A percentile compares a stretch with the other conserved stretches of the same genome.
phyloP scores from a whole-genome alignment of 2,888 invertebrate species.

The Coremacera marginata region DNA sequence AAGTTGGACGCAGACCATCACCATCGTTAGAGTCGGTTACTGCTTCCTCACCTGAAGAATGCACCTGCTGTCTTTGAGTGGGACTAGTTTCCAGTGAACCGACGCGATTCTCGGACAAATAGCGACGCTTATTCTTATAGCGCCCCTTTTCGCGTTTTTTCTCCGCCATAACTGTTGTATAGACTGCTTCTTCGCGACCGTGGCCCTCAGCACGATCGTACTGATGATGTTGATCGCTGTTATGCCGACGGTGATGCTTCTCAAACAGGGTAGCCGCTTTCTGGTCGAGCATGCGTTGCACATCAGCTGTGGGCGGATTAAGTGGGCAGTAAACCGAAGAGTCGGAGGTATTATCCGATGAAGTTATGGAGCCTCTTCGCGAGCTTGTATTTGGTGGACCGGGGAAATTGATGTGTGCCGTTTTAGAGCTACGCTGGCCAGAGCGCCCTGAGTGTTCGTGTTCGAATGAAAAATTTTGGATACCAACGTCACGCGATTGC shows the following conservation, averaged over 20 bases:
- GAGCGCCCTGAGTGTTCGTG: conserved; percentile 45
- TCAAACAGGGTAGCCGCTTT: conserved; percentile 65
- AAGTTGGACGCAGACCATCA: conserved; percentile 56
- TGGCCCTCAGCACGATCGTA: conserved; percentile 62
- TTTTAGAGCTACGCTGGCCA: conserved; percentile 35
- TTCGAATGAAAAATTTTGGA: conserved; percentile 66
- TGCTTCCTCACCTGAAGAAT: conserved; percentile 62
- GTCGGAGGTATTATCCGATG: conserved; percentile 67
- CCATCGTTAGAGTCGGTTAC: conserved; percentile 57
- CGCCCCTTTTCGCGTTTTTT: conserved; percentile 61
- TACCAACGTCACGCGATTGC: conserved; percentile 59
- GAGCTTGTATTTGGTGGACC: conserved; percentile 55
- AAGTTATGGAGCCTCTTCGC: conserved; percentile 62
- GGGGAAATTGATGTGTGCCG: conserved; percentile 58
- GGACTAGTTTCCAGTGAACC: conserved; percentile 67
- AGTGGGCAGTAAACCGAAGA: conserved; percentile 69
- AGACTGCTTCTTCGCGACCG: conserved; percentile 62
- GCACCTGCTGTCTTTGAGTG: conserved; percentile 47
- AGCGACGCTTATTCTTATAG: conserved; percentile 64
- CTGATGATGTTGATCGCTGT: conserved; percentile 51
- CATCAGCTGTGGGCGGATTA: conserved; percentile 64
- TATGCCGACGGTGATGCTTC: conserved; percentile 59
- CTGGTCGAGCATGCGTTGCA: conserved; percentile 65
- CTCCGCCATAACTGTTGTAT: conserved; percentile 63
- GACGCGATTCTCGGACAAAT: conserved; percentile 67